Evolutionary conservation across 35 echinoderm and acorn worm genomes (phyloP), one percentile per base, ranked within the genome.

Genomic region (Heliocidaris erythrogramma): DNA sequence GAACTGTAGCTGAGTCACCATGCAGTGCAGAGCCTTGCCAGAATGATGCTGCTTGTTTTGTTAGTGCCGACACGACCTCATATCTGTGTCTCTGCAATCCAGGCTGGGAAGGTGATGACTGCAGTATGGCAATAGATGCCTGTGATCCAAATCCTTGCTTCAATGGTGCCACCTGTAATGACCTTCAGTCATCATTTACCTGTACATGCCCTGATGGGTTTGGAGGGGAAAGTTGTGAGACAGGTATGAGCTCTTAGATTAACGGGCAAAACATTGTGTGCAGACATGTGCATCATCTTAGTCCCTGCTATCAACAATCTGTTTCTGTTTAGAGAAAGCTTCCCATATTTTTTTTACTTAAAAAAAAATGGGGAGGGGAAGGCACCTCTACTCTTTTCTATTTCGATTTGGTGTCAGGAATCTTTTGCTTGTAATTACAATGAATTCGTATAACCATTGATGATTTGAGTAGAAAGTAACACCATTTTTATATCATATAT

Each of bases 1-100:
- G n/a, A n/a, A 78, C 32, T 89, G 87, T 89, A 95, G 94, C 29
- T 32, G 30, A 32, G 27, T 94, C 78, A 13, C 78, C 93, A 48
- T 98, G 97, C 85, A 92, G 17, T 30, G 96, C 94, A 88, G 94
- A 95, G 32, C 97, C 97, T 24, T 98, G 97, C 47, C 94, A 93
- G 49, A 98, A 98, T 35, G 97, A 92, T 32, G 97, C 86, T 21
- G 95, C 96, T 17, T 98, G 97, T 53, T 94, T 94, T 85, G 95
- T 94, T 16, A 49, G 71, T 21, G 48, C 88, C 53, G 87, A 93
- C 9, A 5, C 32, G 1, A 88, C 95, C 89, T 92, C 91, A 11
- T 96, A 59, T 89, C 85, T 69, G 65, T 96, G 96, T 95, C 50
- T 31, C 8, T 96, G 96, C 49, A 18, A 13, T 14, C 18, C 90